Percentiles rank a stretch among this genome's conserved stretches.
Conservation (phyloP, 2,113 vertebrate genomes). For the Notarius lentiginosus region DNA sequence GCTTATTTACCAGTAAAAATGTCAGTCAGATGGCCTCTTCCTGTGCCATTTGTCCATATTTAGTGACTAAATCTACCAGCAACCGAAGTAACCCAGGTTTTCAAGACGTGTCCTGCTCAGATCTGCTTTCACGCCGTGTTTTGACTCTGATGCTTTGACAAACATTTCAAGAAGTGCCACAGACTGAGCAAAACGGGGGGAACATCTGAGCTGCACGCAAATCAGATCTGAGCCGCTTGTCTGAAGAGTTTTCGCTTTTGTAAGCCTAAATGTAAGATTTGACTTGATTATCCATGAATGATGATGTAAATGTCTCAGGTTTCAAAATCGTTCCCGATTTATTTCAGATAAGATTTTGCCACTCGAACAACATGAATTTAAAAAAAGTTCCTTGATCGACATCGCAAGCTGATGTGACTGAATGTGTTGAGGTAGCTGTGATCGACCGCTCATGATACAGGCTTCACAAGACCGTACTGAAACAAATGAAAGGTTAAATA, state of each 20-base stretch:
- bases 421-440: too few species aligned
- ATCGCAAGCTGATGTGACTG: too few species aligned
- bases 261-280: not conserved
- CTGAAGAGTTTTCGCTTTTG: not conserved
- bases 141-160: not conserved
- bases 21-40: not conserved
- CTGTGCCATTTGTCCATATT: not conserved
- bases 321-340: too few species aligned
- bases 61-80: not conserved
- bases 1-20: not conserved
- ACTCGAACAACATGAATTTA: too few species aligned
- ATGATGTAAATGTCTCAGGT: too few species aligned
- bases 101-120: not conserved
- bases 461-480: too few species aligned
- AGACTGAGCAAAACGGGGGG: not conserved
- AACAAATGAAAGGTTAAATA: too few species aligned
- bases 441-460: too few species aligned
- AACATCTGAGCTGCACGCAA: not conserved
- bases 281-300: too few species aligned
- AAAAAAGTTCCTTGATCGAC: too few species aligned
- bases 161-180: not conserved
- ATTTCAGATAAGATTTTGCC: too few species aligned
- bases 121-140: not conserved
- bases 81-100: not conserved
- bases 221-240: not conserved